Base-by-base conservation (phyloP, 2,888 invertebrate genomes). In the Zonitis immaculata region DNA sequence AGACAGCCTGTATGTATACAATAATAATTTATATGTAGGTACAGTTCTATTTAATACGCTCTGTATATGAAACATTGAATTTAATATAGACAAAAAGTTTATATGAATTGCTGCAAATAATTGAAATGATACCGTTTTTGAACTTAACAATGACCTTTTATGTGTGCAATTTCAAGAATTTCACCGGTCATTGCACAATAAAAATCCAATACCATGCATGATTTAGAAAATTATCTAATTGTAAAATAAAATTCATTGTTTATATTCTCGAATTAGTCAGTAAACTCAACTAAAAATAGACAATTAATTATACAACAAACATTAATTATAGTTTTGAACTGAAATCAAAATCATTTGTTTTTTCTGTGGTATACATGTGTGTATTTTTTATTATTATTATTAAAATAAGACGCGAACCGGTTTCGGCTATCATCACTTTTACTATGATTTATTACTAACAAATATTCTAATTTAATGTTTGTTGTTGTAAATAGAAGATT, bases 101-200 rank as follows among this genome's bases (percentile, higher is more conserved):
- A 39, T 35, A 39, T 18, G 20, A 26, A 26, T 26, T 26, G 8
- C 6, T 26, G 8, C 1, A 7, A 1, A 26, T 26, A 42, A n/a
- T n/a, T n/a, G n/a, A 42, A 25, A 27, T 30, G 27, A 45, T 45
- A 45, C 30, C 45, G 45, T 30, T 45, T 45, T 45, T 45, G 45
- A 45, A 45, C 45, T 45, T 45, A 45, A 45, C 45, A 45, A 45
- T 45, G 27, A 45, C 28, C 45, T 39, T 9, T 7, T n/a, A n/a
- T 6, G 2, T 39, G 11, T 18, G 16, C 16, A 39, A 18, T 39
- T 16, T 18, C 39, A 35, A 16, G 35, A 35, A 35, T 35, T 35
- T 35, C 16, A 18, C 35, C 16, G 35, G 35, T 35, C 35, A 35
- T 35, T 35, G 35, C 35, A 35, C 35, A 35, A 35, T 18, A 35